phyloP scores from a whole-genome alignment of 2,888 invertebrate species.

The Harpagoxenus sublaevis region DNA sequence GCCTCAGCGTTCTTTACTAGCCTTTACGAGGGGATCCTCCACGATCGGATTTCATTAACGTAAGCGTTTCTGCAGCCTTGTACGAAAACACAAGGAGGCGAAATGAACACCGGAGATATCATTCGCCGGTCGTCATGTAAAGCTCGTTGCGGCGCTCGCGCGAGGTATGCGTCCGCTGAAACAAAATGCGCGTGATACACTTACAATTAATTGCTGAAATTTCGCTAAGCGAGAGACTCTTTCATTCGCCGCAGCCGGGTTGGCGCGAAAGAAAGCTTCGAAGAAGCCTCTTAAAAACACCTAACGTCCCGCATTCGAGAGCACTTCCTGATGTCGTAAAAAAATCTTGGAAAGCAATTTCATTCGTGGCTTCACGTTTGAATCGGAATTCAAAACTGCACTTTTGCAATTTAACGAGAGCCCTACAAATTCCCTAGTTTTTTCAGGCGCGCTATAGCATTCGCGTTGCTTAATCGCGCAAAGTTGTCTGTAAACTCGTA shows the following conservation, averaged over 20 bases:
- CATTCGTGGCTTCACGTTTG: not conserved
- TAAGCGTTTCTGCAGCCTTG: conserved; percentile 34
- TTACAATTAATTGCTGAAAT: conserved; percentile 24
- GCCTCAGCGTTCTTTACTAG: conserved; percentile 19
- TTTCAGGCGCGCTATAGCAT: conserved; percentile 52
- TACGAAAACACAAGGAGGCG: conserved; percentile 51
- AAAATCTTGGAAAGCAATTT: not conserved
- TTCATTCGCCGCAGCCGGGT: not conserved
- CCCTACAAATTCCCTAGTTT: conserved; percentile 16
- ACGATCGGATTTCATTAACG: conserved; percentile 67
- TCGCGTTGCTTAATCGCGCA: conserved; percentile 62
- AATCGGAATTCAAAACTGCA: not conserved
- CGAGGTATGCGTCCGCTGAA: not conserved
- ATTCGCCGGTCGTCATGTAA: not conserved
- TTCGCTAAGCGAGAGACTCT: conserved; percentile 9
- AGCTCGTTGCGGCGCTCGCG: not conserved
- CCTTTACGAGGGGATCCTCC: conserved; percentile 54
- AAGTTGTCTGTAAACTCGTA: conserved; percentile 60
- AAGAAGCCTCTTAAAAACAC: not conserved
- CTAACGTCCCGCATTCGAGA: not conserved
- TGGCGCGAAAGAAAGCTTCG: not conserved
- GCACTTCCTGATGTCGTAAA: not conserved
- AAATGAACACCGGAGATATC: conserved; percentile 41
- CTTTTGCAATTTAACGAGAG: conserved; percentile 20
- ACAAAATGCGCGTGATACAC: conserved; percentile 8